Conservation (phyloP, 2,113 vertebrate species). For the Bambusicola thoracicus region DNA sequence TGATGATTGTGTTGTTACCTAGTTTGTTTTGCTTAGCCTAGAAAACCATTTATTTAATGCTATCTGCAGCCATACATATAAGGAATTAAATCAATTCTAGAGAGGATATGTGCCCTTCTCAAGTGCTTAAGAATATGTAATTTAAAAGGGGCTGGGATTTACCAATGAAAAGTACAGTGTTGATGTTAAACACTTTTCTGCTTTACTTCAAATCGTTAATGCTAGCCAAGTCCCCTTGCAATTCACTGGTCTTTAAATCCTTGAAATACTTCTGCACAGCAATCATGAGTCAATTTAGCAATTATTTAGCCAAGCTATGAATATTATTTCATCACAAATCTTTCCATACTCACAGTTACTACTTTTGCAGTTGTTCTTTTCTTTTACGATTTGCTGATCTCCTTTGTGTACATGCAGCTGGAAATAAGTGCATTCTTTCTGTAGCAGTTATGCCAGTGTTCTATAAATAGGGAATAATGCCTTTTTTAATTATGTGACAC, state of each 20-base stretch:
- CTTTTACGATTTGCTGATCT: slow-evolving; percentile 20
- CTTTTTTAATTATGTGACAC: background rate
- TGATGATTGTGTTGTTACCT: background rate
- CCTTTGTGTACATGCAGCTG: background rate
- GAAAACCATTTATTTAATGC: background rate
- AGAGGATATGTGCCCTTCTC: background rate
- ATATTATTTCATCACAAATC: slow-evolving; percentile 3
- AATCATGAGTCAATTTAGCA: background rate
- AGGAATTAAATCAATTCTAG: background rate
- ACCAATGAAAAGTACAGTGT: background rate
- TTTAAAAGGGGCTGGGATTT: background rate
- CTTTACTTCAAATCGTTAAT: background rate
- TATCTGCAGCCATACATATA: background rate
- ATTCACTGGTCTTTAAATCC: background rate
- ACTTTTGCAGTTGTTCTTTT: slow-evolving; percentile 1
- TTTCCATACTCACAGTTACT: slow-evolving; percentile 40
- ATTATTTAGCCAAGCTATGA: background rate
- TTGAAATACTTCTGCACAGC: background rate
- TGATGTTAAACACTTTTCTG: background rate
- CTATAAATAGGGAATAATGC: background rate
- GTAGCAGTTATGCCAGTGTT: background rate
- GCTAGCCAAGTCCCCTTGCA: background rate
- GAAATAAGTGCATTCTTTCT: slow-evolving; percentile 35
- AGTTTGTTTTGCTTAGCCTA: background rate
- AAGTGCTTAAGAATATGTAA: background rate